Conservation (phyloP, 2,888 invertebrate species). For the Limnephilus rhombicus region DNA sequence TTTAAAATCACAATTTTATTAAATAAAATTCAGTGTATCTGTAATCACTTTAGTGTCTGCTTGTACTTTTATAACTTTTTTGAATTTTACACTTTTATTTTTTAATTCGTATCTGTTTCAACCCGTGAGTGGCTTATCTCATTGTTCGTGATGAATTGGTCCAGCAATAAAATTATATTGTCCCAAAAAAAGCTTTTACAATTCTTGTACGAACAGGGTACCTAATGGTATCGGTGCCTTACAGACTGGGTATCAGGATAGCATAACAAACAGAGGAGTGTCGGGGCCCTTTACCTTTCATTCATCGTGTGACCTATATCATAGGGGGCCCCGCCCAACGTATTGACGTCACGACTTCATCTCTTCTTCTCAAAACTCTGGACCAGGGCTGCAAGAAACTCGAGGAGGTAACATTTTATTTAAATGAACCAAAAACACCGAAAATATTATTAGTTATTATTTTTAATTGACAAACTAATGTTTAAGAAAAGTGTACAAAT, state of each 20-base stretch:
- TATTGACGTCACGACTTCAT: conserved; percentile 48
- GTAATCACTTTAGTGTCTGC: too few relatives aligned
- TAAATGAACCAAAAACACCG: background rate
- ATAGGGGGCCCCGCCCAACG: conserved; percentile 28
- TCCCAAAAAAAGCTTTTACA: conserved; percentile 27
- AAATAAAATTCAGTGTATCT: too few relatives aligned
- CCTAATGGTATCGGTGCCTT: conserved; percentile 18
- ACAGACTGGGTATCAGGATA: conserved; percentile 38
- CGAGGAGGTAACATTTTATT: background rate
- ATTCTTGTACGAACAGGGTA: background rate
- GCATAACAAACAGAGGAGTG: conserved; percentile 40
- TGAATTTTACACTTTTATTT: background rate
- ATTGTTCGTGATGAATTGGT: conserved; percentile 45
- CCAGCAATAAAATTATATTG: conserved; percentile 46
- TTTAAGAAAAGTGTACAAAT: too few relatives aligned
- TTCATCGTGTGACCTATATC: conserved; percentile 48
- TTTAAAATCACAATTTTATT: too few relatives aligned
- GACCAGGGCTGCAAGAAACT: conserved; percentile 8
- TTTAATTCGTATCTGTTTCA: conserved; percentile 1
- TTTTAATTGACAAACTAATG: too few relatives aligned
- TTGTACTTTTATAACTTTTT: background rate
- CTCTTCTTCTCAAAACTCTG: background rate
- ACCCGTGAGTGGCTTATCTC: conserved; percentile 29
- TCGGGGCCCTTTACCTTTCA: conserved; percentile 38
- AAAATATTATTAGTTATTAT: too few relatives aligned